These are phyloP conservation scores for Brachyptera putata DNA, from an alignment of 2,888 invertebrate species.

Conservation along the genomic window DNA sequence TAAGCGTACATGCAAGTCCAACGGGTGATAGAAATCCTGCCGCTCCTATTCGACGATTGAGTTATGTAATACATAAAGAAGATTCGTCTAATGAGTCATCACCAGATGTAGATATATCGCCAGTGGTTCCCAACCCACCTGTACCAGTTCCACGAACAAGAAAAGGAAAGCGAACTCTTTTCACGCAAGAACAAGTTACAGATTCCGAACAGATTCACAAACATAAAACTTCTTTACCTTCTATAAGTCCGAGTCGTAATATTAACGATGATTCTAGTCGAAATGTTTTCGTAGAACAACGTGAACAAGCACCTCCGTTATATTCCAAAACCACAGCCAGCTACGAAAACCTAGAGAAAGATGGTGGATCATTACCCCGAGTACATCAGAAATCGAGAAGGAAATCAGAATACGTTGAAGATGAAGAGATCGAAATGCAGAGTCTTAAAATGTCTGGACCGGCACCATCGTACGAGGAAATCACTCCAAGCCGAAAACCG, in stretches of 20 bases:
- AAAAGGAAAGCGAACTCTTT: background rate
- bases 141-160: constrained; percentile 23
- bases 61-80: background rate
- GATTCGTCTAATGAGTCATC: background rate
- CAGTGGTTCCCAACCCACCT: background rate
- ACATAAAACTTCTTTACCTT: no score
- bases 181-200: no score
- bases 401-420: background rate
- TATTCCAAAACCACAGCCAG: constrained; percentile 7
- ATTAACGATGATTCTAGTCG: background rate
- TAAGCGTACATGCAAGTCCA: background rate
- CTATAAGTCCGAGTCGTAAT: background rate
- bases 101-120: background rate
- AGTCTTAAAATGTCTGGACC: background rate
- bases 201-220: constrained; percentile 1
- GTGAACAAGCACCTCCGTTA: background rate
- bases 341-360: constrained; percentile 16
- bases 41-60: background rate
- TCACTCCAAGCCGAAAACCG: background rate
- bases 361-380: background rate
- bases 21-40: background rate
- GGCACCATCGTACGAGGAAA: constrained; percentile 12
- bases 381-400: background rate
- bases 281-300: background rate
- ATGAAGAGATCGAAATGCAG: constrained; percentile 12